Conservation (phyloP, 2,888 invertebrate genomes). For the Apodemia mormo region DNA sequence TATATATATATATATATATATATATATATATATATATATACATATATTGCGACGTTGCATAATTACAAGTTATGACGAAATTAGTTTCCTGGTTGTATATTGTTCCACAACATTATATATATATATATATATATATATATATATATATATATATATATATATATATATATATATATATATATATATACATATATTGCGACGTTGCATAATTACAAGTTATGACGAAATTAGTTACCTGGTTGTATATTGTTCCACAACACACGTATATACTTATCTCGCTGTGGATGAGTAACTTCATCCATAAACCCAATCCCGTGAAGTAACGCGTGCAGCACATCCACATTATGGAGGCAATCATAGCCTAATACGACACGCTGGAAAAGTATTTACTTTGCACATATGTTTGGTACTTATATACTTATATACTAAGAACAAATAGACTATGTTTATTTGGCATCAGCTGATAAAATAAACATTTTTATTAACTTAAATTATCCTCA, state of each 20-base stretch:
- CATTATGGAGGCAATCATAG: conserved; percentile 53
- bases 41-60: too few relatives aligned
- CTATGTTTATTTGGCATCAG: too few relatives aligned
- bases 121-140: too few relatives aligned
- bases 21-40: too few relatives aligned
- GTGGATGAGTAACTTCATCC: conserved; percentile 63
- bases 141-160: too few relatives aligned
- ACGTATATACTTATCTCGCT: conserved; percentile 57
- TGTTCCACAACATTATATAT: conserved; percentile 65
- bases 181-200: too few relatives aligned
- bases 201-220: background rate
- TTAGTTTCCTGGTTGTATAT: conserved; percentile 58
- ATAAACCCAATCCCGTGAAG: conserved; percentile 60
- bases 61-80: background rate
- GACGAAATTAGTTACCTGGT: conserved; percentile 47
- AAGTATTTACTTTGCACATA: background rate
- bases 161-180: too few relatives aligned
- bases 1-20: too few relatives aligned
- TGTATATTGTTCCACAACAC: conserved; percentile 64
- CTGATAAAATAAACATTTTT: too few relatives aligned
- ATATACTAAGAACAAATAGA: too few relatives aligned
- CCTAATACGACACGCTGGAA: conserved; percentile 53
- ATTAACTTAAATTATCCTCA: too few relatives aligned
- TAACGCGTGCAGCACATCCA: conserved; percentile 54
- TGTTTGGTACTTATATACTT: too few relatives aligned